These are phyloP conservation scores for Emydoidea blandingii DNA, from an alignment of 2,797 vertebrate species.

Conservation along the genomic window DNA sequence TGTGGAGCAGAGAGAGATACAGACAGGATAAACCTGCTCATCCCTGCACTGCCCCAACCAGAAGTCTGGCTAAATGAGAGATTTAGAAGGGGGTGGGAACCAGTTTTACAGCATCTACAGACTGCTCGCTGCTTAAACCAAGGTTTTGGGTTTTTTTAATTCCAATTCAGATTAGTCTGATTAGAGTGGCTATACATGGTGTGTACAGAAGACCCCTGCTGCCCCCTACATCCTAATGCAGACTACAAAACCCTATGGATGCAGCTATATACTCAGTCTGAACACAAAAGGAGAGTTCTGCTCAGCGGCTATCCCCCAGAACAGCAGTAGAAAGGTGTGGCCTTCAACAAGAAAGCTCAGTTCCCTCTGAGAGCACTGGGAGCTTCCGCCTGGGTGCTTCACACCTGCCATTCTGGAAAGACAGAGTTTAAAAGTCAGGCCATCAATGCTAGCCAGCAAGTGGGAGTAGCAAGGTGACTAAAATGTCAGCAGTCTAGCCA, in stretches of 20 bases:
- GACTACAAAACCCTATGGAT: accelerated
- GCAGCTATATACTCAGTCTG: neutral
- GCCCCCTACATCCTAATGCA: accelerated
- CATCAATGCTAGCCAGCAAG: accelerated
- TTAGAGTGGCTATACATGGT: neutral
- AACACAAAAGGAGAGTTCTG: neutral
- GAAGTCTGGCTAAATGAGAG: neutral
- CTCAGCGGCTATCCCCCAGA: neutral
- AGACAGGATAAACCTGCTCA: neutral
- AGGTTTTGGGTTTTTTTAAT: neutral
- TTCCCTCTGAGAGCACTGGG: accelerated
- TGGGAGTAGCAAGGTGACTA: accelerated
- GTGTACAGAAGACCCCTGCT: neutral
- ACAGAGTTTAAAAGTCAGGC: accelerated
- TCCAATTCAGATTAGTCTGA: constrained; percentile 38
- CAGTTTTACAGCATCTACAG: neutral
- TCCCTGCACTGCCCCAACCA: neutral
- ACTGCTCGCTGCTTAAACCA: neutral
- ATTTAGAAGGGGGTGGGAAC: neutral
- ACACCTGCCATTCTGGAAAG: neutral
- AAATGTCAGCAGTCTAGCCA: accelerated
- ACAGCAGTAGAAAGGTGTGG: neutral
- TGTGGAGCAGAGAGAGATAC: accelerated
- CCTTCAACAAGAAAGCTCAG: neutral
- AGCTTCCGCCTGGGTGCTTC: accelerated